These are phyloP conservation scores for Myotis vivesi DNA, from an alignment of 2,797 vertebrate genomes.

Conservation along the genomic window DNA sequence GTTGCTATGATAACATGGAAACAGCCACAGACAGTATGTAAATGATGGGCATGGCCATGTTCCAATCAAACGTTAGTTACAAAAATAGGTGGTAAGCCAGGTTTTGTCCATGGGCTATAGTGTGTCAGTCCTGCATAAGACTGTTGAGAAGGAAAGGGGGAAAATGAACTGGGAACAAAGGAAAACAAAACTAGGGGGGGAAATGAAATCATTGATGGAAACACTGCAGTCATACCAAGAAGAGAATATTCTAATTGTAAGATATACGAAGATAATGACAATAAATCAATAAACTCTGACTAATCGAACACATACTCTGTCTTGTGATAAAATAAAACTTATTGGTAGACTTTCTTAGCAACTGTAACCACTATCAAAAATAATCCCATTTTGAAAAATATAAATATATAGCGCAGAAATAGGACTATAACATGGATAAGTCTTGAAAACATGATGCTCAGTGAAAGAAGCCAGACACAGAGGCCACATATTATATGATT, in stretches of 20 bases:
- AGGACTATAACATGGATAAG: neutral
- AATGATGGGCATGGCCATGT: neutral
- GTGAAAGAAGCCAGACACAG: slow-evolving; percentile 35
- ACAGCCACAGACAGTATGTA: neutral
- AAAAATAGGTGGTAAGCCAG: neutral
- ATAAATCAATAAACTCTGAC: neutral
- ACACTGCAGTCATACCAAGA: neutral
- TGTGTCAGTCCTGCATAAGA: neutral
- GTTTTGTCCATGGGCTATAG: neutral
- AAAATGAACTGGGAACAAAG: neutral
- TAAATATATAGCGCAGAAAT: neutral
- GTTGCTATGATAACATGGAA: neutral
- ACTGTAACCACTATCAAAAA: neutral
- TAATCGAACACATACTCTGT: neutral
- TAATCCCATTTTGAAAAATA: neutral
- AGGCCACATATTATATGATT: neutral
- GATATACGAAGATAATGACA: neutral
- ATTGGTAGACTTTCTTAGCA: neutral
- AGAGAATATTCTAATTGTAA: slow-evolving; percentile 9
- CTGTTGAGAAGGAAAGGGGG: neutral
- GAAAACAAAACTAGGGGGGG: neutral
- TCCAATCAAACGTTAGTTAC: neutral
- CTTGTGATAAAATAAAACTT: slow-evolving; percentile 9
- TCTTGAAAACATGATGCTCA: slow-evolving; percentile 26
- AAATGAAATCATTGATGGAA: neutral